phyloP scores from a whole-genome alignment of 2,888 invertebrate genomes.

The Liopterus haemorrhoidalis region DNA sequence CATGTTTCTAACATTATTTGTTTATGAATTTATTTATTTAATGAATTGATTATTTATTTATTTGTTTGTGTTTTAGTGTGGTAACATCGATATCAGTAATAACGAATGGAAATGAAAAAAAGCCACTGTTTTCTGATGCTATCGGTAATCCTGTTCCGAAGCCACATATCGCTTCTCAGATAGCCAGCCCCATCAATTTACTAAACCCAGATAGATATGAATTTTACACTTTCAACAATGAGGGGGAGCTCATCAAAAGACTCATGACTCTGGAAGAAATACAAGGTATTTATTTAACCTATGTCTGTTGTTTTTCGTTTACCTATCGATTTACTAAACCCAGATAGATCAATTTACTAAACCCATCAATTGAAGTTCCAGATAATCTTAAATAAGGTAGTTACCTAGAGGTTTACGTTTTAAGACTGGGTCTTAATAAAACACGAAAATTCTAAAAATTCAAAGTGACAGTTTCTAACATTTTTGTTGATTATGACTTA shows the following conservation, averaged over 20 bases:
- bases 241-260: conserved; percentile 73
- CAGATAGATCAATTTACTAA: too few species aligned
- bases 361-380: too few species aligned
- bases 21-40: conserved; percentile 1
- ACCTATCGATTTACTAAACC: too few species aligned
- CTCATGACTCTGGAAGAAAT: conserved; percentile 82
- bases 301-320: too few species aligned
- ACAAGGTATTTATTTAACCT: too few species aligned
- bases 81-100: conserved; percentile 61
- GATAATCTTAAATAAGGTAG: too few species aligned
- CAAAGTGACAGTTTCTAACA: too few species aligned
- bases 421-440: too few species aligned
- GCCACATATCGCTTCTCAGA: conserved; percentile 56
- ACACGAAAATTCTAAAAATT: too few species aligned
- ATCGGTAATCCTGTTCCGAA: conserved; percentile 62
- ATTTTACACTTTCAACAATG: conserved; percentile 80
- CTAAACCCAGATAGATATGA: conserved; percentile 79
- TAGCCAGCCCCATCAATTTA: conserved; percentile 74
- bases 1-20: neutral
- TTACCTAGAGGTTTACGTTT: too few species aligned
- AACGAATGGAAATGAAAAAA: conserved; percentile 50
- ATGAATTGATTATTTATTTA: conserved; percentile 11
- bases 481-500: too few species aligned
- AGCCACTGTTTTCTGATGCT: conserved; percentile 63
- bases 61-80: conserved; percentile 51